phyloP scores from a whole-genome alignment of 1,140 invertebrate species.

The Tenebrio molitor region DNA sequence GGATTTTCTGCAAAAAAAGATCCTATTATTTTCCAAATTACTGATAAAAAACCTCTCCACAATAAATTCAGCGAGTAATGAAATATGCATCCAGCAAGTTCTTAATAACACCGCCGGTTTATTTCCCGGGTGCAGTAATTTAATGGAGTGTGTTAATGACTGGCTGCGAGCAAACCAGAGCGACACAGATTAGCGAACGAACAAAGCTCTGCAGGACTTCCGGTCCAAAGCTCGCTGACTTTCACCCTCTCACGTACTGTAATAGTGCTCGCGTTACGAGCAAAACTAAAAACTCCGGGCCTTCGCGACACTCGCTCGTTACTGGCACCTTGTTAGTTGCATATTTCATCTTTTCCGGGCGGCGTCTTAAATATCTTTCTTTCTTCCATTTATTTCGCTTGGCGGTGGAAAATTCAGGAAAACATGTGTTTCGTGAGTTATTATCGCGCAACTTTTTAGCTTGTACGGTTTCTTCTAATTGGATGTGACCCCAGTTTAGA shows the following conservation, averaged over 20 bases:
- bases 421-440: constrained; percentile 11
- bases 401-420: background rate
- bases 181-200: constrained; percentile 52
- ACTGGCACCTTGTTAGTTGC: too few species aligned
- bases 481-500: background rate
- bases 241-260: constrained; percentile 23
- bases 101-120: constrained; percentile 49
- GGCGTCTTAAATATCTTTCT: background rate
- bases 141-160: constrained; percentile 60
- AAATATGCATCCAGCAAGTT: constrained; percentile 41
- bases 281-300: constrained; percentile 3
- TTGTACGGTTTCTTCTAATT: constrained; percentile 8
- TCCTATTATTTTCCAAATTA: constrained; percentile 33
- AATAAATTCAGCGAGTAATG: constrained; percentile 23
- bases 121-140: constrained; percentile 58
- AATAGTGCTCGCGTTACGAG: constrained; percentile 20
- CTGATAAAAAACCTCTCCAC: background rate
- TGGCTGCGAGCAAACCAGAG: constrained; percentile 50
- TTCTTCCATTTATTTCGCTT: background rate
- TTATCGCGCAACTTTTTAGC: background rate
- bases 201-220: constrained; percentile 55
- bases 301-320: too few species aligned
- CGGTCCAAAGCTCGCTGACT: constrained; percentile 43
- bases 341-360: background rate
- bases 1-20: constrained; percentile 75